Percentiles rank a stretch among this genome's conserved stretches.
phyloP scores from a whole-genome alignment of 2,888 invertebrate species.

The Trachelus troglodyta region DNA sequence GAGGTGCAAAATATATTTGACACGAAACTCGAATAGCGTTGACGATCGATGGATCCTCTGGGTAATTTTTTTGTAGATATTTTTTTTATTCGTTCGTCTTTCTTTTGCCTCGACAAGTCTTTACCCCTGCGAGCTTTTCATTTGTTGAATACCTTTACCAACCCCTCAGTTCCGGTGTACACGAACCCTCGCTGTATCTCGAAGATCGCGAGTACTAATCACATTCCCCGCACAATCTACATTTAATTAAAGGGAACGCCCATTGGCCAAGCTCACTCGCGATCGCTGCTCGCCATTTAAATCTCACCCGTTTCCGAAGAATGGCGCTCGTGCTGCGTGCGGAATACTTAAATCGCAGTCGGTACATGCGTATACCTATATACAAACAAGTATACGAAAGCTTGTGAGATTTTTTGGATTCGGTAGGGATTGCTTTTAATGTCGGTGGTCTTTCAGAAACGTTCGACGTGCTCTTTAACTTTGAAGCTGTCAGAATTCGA shows the following conservation, averaged over 20 bases:
- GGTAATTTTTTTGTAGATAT: neutral
- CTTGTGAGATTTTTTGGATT: conserved; percentile 16
- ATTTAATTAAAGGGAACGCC: conserved; percentile 65
- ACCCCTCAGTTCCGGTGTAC: neutral
- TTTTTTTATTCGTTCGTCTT: neutral
- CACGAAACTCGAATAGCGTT: neutral
- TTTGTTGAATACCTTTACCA: neutral
- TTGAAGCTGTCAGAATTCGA: neutral
- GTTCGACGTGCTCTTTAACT: neutral
- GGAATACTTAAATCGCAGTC: conserved; percentile 53
- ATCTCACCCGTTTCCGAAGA: conserved; percentile 42
- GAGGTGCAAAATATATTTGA: neutral
- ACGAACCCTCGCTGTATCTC: neutral
- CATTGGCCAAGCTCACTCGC: conserved; percentile 59
- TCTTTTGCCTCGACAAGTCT: neutral
- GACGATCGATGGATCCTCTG: neutral
- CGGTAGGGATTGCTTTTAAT: conserved; percentile 21
- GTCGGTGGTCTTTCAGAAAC: conserved; percentile 7
- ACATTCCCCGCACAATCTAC: conserved; percentile 63
- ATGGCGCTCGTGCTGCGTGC: conserved; percentile 42
- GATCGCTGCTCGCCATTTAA: conserved; percentile 63
- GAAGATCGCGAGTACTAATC: conserved; percentile 58
- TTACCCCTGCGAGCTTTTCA: neutral
- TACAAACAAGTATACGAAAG: conserved; percentile 22
- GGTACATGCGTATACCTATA: conserved; percentile 14